phyloP scores from a whole-genome alignment of 2,888 invertebrate genomes.

The Meloe dianella region DNA sequence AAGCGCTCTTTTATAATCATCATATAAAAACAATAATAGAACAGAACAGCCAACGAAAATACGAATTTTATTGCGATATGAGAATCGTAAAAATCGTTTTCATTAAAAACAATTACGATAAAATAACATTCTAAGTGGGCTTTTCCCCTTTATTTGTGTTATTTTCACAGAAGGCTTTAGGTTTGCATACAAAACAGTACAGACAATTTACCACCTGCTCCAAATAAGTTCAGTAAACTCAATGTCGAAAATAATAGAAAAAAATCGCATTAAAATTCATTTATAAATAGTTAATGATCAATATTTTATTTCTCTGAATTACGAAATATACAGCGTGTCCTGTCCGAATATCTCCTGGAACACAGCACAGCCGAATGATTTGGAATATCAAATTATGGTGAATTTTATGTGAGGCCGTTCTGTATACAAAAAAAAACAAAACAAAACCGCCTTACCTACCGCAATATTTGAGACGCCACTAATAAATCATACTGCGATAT shows the following conservation, averaged over 20 bases:
- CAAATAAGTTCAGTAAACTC: conserved; percentile 12
- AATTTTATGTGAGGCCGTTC: background rate
- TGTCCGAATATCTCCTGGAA: background rate
- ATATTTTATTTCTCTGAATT: background rate
- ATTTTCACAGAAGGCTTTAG: background rate
- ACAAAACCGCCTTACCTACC: conserved; percentile 1
- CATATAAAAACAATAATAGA: background rate
- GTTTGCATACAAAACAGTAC: conserved; percentile 10
- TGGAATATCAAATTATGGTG: no score
- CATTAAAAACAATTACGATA: background rate
- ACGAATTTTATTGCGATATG: background rate
- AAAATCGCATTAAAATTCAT: background rate
- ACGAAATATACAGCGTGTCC: background rate
- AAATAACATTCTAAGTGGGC: background rate
- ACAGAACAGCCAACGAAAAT: no score
- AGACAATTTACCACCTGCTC: conserved; percentile 10
- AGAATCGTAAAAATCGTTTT: background rate
- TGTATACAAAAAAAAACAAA: background rate
- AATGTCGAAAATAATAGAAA: background rate
- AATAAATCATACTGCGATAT: background rate
- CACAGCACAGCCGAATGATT: no score
- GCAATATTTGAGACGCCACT: conserved; percentile 7
- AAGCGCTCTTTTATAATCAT: background rate
- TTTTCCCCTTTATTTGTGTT: background rate
- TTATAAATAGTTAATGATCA: background rate